Conservation (phyloP, 2,888 invertebrate species). For the Synanthedon andrenaeformis region DNA sequence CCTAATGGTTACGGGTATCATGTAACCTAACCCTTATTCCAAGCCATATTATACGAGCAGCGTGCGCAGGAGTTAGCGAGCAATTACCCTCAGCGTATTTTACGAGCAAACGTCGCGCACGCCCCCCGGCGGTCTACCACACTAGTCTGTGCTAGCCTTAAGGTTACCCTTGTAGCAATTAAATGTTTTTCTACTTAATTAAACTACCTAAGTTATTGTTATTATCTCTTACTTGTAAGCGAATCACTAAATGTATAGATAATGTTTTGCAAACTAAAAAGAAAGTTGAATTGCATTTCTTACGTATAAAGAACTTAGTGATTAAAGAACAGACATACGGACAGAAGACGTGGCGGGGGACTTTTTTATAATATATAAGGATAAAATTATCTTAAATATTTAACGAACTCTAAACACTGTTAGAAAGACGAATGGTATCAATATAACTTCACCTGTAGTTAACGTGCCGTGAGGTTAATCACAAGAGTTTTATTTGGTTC, state of each 20-base stretch:
- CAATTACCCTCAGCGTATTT: conserved; percentile 27
- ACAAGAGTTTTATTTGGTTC: too few species aligned
- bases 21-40: too few species aligned
- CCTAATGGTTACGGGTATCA: too few species aligned
- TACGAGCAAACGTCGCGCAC: conserved; percentile 17
- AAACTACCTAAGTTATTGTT: background rate
- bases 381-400: too few species aligned
- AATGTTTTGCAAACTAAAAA: too few species aligned
- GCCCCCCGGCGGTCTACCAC: conserved; percentile 8
- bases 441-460: too few species aligned
- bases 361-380: too few species aligned
- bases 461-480: too few species aligned
- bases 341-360: background rate
- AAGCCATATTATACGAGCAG: background rate
- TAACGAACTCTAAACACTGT: too few species aligned
- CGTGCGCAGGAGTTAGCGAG: conserved; percentile 21
- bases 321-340: background rate
- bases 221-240: background rate
- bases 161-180: background rate
- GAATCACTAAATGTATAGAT: too few species aligned
- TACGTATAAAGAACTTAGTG: background rate
- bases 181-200: background rate
- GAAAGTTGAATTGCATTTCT: too few species aligned
- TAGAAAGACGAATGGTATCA: too few species aligned
- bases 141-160: background rate